Evolutionary conservation across 2,113 vertebrate species (phyloP), one percentile per base, ranked within the genome.

Genomic region (Callaeas wilsoni): DNA sequence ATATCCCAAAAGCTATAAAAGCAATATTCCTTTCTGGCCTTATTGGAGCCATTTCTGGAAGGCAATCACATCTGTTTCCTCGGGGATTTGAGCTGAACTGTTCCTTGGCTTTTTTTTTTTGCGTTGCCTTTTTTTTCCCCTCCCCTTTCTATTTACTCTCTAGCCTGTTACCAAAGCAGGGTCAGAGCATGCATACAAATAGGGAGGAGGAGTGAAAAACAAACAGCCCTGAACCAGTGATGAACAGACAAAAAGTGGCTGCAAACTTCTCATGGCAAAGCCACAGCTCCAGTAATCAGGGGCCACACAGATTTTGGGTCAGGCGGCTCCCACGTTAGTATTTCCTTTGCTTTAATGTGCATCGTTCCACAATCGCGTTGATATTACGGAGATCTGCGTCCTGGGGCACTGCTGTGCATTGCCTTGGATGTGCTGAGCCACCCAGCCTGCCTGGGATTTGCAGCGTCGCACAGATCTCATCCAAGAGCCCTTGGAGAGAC

Each of bases 1-100:
- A 98, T 98, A 98, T 98, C 97, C 97, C 97, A 89, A 98, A 98
- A 98, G 97, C 97, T 98, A 97, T 98, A 98, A 98, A 98, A 98
- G 98, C 97, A 98, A 98, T 98, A 98, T 98, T 97, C 98, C 96
- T 98, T 96, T 93, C 97, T 97, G 97, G 96, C 97, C 97, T 97
- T 98, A 97, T 96, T 98, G 98, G 96, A 97, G 88, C 96, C 98
- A 96, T 98, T 98, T 97, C 97, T 97, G 96, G 97, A 97, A 97
- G 93, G 97, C 97, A 98, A 98, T 98, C 98, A 97, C 97, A 98
- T 97, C 97, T 88, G 81, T 97, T 97, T 98, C 98, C 97, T 97
- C 33, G 0, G 97, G 98, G 97, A 98, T 96, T 98, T 97, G 74
- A 93, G 90, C 88, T 87, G 75, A 97, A 97, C 97, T 94, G 92